A percentile compares a stretch with the other conserved stretches of the same genome.
phyloP scores from a whole-genome alignment of 2,888 invertebrate genomes.

The Idaea straminata region DNA sequence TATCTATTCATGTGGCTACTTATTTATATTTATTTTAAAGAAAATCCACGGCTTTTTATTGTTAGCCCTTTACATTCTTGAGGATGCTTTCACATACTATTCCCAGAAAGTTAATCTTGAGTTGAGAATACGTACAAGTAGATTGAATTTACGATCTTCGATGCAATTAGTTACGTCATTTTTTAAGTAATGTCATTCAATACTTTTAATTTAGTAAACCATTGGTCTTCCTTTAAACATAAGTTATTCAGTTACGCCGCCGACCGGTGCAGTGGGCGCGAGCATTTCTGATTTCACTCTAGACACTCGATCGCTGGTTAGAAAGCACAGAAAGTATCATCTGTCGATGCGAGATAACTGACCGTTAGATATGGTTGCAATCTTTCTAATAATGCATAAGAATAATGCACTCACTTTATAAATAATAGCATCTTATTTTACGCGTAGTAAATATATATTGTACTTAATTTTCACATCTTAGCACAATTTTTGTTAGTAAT shows the following conservation, averaged over 20 bases:
- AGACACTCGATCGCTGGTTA: slow-evolving; percentile 65
- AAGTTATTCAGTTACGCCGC: not conserved
- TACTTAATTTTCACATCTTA: slow-evolving; percentile 6
- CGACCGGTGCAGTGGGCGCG: slow-evolving; percentile 22
- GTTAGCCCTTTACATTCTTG: not conserved
- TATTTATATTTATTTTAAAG: too few relatives aligned
- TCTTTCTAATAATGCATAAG: slow-evolving; percentile 30
- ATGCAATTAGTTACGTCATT: not conserved
- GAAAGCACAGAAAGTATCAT: slow-evolving; percentile 67
- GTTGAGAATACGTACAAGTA: too few relatives aligned
- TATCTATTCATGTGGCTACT: too few relatives aligned
- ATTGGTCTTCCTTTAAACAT: not conserved
- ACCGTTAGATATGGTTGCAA: slow-evolving; percentile 37
- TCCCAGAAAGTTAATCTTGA: not conserved
- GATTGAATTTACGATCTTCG: too few relatives aligned
- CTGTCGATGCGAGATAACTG: slow-evolving; percentile 55
- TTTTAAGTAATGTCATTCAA: not conserved
- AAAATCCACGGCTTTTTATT: not conserved
- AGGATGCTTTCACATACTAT: not conserved
- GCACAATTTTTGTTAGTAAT: slow-evolving; percentile 38
- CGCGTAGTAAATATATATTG: not conserved
- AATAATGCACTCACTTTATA: not conserved
- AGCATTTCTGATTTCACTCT: slow-evolving; percentile 60
- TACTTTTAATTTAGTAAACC: not conserved
- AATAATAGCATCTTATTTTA: not conserved